These are phyloP conservation scores for Coracias cyanogaster DNA, from an alignment of 2,797 vertebrate species.

Conservation along the genomic window DNA sequence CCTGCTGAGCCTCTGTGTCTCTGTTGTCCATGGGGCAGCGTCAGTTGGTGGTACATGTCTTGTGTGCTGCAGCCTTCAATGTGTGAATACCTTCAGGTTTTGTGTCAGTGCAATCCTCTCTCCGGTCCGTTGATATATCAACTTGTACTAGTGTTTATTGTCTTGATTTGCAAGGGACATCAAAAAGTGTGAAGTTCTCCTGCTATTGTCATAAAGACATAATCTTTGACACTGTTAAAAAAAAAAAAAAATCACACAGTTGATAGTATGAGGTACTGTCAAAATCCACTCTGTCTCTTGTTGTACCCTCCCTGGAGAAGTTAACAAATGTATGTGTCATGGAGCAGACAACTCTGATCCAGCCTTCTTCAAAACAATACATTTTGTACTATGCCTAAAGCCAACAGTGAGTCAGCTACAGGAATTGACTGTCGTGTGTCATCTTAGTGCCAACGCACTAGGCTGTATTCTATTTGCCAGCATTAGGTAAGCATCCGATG, in stretches of 20 bases:
- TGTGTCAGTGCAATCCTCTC: neutral
- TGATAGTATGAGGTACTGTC: neutral
- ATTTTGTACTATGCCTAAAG: slow-evolving; percentile 5
- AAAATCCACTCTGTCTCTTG: neutral
- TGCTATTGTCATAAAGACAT: neutral
- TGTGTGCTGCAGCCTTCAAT: neutral
- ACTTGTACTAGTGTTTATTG: neutral
- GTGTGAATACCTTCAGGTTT: neutral
- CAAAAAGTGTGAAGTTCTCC: neutral
- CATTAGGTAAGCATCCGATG: neutral
- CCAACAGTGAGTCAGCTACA: slow-evolving; percentile 30
- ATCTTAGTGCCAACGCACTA: neutral
- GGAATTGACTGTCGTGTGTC: slow-evolving; percentile 16
- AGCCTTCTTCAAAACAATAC: slow-evolving; percentile 17
- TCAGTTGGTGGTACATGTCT: neutral
- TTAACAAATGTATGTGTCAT: neutral
- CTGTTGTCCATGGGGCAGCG: neutral
- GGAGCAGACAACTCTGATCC: neutral
- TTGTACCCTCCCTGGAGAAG: neutral
- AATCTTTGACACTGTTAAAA: neutral
- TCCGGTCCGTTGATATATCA: neutral
- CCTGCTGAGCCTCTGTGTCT: neutral
- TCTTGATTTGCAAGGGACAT: neutral
- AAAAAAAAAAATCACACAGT: neutral
- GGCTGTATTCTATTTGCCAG: slow-evolving; percentile 6